These are phyloP conservation scores for Herpetotheres cachinnans DNA, from an alignment of 2,113 vertebrate genomes.

Conservation along the genomic window DNA sequence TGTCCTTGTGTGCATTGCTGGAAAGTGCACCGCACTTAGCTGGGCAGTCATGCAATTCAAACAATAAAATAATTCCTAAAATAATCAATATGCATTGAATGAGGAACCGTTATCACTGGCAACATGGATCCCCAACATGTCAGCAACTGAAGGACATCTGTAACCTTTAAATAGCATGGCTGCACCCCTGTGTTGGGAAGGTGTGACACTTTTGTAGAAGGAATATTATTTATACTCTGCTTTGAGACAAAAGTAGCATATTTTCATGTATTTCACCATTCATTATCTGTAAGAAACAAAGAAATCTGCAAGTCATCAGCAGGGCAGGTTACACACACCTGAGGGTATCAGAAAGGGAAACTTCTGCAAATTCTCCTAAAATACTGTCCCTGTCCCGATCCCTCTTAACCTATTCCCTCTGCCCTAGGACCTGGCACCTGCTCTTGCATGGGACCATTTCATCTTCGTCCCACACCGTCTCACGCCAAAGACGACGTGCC, in stretches of 20 bases:
- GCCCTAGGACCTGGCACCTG: too few species aligned
- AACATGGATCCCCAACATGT: fast-evolving
- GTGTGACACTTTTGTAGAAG: too few species aligned
- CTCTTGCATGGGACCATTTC: fast-evolving
- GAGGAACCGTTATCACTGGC: background rate
- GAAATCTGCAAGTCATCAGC: background rate
- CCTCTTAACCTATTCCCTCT: background rate
- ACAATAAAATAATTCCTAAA: background rate
- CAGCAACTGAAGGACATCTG: background rate
- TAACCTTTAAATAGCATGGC: background rate
- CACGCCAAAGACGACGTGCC: fast-evolving
- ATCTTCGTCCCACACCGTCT: too few species aligned
- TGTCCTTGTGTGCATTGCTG: background rate
- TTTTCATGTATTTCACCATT: background rate
- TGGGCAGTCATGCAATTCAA: background rate
- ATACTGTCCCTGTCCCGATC: background rate
- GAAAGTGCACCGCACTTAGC: background rate
- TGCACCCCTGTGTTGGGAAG: background rate
- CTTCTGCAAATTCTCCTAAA: background rate
- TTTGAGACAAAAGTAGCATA: background rate
- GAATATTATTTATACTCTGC: background rate
- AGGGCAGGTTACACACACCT: background rate
- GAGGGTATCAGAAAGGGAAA: background rate
- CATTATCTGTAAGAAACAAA: background rate
- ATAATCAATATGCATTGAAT: background rate